phyloP scores from a whole-genome alignment of 2,113 vertebrate genomes.

The Fregata magnificens region DNA sequence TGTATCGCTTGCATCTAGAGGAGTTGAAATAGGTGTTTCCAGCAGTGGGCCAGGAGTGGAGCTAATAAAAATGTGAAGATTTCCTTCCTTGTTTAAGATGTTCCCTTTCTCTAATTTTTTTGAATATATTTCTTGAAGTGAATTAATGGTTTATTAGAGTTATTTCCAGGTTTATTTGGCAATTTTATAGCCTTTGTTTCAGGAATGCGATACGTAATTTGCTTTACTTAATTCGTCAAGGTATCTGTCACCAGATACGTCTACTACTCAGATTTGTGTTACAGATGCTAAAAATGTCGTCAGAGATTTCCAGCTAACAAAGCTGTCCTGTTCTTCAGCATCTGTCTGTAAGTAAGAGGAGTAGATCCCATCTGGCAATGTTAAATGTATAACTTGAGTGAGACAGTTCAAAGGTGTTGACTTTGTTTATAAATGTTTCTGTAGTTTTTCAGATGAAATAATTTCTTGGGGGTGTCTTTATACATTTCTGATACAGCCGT shows the following conservation, averaged over 20 bases:
- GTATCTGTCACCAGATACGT: neutral
- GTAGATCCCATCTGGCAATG: neutral
- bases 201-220: neutral
- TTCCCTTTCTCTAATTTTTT: neutral
- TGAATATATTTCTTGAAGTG: neutral
- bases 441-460: neutral
- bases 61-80: neutral
- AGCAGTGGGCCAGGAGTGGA: neutral
- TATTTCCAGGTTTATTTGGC: neutral
- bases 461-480: neutral
- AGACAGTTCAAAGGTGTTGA: neutral
- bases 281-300: neutral
- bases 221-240: neutral
- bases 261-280: neutral
- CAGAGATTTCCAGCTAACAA: neutral
- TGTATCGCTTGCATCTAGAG: neutral
- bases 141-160: neutral
- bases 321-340: accelerated
- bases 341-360: neutral
- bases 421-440: neutral
- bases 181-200: neutral
- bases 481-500: neutral
- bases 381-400: neutral
- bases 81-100: neutral
- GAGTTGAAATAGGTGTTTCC: neutral